Conservation (phyloP, 2,888 invertebrate species). For the Lithosia quadra region DNA sequence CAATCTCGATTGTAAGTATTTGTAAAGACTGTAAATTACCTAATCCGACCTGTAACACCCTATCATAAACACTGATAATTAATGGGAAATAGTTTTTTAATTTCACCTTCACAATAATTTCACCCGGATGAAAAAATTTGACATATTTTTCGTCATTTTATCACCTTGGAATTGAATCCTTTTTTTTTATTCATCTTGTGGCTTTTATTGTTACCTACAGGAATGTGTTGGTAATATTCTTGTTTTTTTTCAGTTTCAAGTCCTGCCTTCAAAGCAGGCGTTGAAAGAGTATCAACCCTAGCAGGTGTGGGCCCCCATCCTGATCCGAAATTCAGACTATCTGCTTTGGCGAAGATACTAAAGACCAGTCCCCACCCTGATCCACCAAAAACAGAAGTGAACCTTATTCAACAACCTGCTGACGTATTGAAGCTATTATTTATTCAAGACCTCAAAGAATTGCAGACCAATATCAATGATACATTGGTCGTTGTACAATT, state of each 20-base stretch:
- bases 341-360: conserved; percentile 91
- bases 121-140: no score
- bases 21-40: background rate
- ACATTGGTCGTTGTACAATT: conserved; percentile 96
- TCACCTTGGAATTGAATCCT: no score
- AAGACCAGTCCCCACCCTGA: conserved; percentile 94
- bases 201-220: no score
- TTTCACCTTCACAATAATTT: no score
- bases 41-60: background rate
- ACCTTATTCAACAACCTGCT: conserved; percentile 77
- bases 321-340: conserved; percentile 76
- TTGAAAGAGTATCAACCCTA: conserved; percentile 91
- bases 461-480: conserved; percentile 98
- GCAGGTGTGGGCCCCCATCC: conserved; percentile 79
- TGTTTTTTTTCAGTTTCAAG: conserved; percentile 89
- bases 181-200: no score
- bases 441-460: conserved; percentile 93
- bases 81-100: no score
- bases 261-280: conserved; percentile 93
- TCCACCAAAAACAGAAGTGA: conserved; percentile 67
- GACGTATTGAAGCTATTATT: conserved; percentile 93
- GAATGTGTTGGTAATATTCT: background rate
- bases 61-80: no score
- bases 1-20: conserved; percentile 93
- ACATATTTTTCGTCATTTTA: no score